Evolutionary conservation across 2,113 vertebrate species (phyloP), one percentile per base, ranked within the genome.

Genomic region (Caloenas nicobarica): DNA sequence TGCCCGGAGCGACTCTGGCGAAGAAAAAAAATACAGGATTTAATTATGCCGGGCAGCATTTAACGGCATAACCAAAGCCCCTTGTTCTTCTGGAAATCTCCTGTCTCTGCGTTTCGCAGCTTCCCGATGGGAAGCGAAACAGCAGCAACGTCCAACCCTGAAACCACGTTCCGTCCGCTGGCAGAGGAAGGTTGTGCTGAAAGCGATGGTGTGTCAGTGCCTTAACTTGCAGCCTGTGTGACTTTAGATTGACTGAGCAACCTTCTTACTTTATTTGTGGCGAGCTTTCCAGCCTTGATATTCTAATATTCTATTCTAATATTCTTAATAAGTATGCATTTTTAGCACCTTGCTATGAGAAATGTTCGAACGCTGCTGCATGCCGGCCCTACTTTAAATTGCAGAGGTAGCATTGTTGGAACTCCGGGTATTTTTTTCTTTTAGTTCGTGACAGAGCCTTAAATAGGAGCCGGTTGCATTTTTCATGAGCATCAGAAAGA

Each of bases 151-250:
- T 21, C 60, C 54, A 11, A 1, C 33, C 42, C 18, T 5, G 13
- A 8, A 7, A 4, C 29, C 1, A 1, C 5, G 5, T 18, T 40
- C 48, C 10, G 15, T 34, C 19, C 17, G 0, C 19, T 24, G 64
- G 2, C 26, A 58, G 54, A 29, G 42, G 9, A 4, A 3, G 31
- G 22, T 40, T n/a, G 53, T 57, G 7, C 69, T 16, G n/a, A 11
- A 24, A 57, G 26, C 46, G 6, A 0, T 12, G 5, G 19, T 7
- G 8, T 10, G 29, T 1, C 11, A 2, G 13, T 1, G 18, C 31
- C 34, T 14, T 44, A 44, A 7, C 11, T 28, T 28, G 22, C 22
- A 3, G 28, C 6, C 2, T 17, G 23, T 21, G 22, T 7, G 29
- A 28, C 54, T 54, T 29, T n/a, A 25, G 38, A 38, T 48, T 56